Evolutionary conservation across 2,113 vertebrate species (phyloP), one percentile per base, ranked within the genome.

Genomic region (Macquaria australasica): DNA sequence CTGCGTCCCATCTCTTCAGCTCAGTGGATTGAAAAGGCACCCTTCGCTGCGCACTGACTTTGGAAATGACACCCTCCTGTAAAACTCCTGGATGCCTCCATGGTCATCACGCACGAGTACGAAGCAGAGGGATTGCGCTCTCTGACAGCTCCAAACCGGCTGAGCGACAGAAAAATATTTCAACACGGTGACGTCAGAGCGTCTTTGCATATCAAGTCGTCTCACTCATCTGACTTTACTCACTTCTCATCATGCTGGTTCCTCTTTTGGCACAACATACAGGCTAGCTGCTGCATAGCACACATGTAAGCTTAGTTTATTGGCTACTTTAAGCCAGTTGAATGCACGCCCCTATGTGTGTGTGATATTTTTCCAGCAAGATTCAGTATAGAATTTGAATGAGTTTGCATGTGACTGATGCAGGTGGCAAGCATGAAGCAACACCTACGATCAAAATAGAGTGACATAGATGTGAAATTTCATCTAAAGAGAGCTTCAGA

Each of bases 151-250:
- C 81, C 71, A 59, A 60, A 66, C 60, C 53, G 8, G 50, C 77
- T 64, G 82, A 89, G 80, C 73, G 51, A 70, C 79, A 21, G 71
- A 21, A 53, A 87, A 74, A 84, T 39, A 48, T 66, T 91, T 68
- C 69, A 20, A 58, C 78, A 50, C n/a, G 4, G 66, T 93, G 94
- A 95, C 94, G 94, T 95, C 94, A 92, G 64, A 73, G 81, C 69
- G 45, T 73, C 83, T 73, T 80, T 85, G 79, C 81, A 63, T 74
- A 60, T 31, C 0, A 39, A 64, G 73, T 70, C 23, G 15, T 45
- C 45, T 63, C 64, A 28, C 62, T 68, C 55, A 5, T 31, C 75
- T 37, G 51, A 72, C 82, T 78, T 70, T 4, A 73, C 64, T 14
- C 45, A 20, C 37, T 64, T 80, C 25, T 3, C 39, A 41, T 23